Evolutionary conservation across 2,888 invertebrate genomes (phyloP).

Genomic region (Parnassius orleans): DNA sequence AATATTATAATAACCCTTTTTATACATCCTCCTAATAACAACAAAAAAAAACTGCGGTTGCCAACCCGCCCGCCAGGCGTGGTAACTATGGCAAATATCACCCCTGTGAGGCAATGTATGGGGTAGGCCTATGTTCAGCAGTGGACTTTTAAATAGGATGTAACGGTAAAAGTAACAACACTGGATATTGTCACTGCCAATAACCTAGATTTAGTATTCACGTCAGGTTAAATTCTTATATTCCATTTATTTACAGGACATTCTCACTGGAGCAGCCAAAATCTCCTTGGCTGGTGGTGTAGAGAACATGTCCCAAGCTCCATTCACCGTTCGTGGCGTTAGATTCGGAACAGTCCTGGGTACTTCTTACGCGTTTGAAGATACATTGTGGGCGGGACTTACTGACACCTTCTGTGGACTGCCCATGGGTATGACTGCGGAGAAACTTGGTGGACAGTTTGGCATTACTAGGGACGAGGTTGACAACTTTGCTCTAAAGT

Average conservation of each 20-base stretch:
- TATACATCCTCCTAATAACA: too few species aligned
- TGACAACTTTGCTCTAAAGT: conserved; percentile 91
- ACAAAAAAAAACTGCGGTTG: too few species aligned
- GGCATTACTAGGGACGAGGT: conserved; percentile 90
- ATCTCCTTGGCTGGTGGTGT: conserved; percentile 95
- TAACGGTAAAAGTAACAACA: too few species aligned
- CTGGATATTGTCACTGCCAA: too few species aligned
- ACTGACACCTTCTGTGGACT: conserved; percentile 93
- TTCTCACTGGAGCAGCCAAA: conserved; percentile 89
- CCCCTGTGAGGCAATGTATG: too few species aligned
- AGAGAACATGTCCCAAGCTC: conserved; percentile 97
- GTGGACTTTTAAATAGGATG: too few species aligned
- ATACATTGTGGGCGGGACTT: conserved; percentile 91
- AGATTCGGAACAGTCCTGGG: conserved; percentile 95
- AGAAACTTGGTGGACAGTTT: conserved; percentile 92
- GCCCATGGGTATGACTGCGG: conserved; percentile 98
- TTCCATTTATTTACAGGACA: conserved; percentile 82
- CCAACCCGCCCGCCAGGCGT: too few species aligned
- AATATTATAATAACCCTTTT: too few species aligned
- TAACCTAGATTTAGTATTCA: too few species aligned
- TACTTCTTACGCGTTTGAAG: conserved; percentile 88
- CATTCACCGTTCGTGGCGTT: conserved; percentile 90
- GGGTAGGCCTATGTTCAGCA: too few species aligned
- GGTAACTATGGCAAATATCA: too few species aligned
- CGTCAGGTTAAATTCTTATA: too few species aligned